These are phyloP conservation scores for Beris morrisii DNA, from an alignment of 2,888 invertebrate species.

Conservation along the genomic window DNA sequence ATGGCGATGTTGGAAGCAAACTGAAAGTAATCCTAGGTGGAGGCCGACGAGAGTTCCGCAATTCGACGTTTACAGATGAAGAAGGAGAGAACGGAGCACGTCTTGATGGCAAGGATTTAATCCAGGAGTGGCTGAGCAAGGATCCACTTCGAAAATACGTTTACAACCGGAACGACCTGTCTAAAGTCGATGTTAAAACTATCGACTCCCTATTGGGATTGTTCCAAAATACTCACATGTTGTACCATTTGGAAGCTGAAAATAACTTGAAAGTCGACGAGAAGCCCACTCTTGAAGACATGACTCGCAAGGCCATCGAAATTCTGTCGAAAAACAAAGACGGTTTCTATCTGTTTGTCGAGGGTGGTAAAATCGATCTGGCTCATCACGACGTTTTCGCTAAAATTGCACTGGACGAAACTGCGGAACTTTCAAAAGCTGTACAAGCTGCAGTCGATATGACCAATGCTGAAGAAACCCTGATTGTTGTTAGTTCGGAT, in stretches of 20 bases:
- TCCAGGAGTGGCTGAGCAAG: slow-evolving; percentile 62
- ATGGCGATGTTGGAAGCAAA: slow-evolving; percentile 65
- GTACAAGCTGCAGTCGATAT: slow-evolving; percentile 64
- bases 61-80: slow-evolving; percentile 56
- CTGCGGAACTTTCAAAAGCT: slow-evolving; percentile 73
- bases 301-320: slow-evolving; percentile 77
- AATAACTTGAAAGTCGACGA: slow-evolving; percentile 26
- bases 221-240: slow-evolving; percentile 67
- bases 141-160: slow-evolving; percentile 55
- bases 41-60: slow-evolving; percentile 48
- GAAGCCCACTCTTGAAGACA: slow-evolving; percentile 72
- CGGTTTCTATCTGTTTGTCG: slow-evolving; percentile 79
- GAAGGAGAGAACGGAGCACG: slow-evolving; percentile 61
- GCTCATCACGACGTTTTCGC: slow-evolving; percentile 52
- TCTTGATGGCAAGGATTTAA: slow-evolving; percentile 66
- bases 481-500: slow-evolving; percentile 80
- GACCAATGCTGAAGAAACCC: slow-evolving; percentile 68
- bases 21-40: slow-evolving; percentile 64
- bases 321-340: slow-evolving; percentile 64
- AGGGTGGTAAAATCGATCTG: slow-evolving; percentile 60
- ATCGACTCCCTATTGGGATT: slow-evolving; percentile 67
- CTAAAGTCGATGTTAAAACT: slow-evolving; percentile 53
- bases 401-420: slow-evolving; percentile 52
- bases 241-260: slow-evolving; percentile 66
- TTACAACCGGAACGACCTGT: slow-evolving; percentile 58